These are phyloP conservation scores for Neolamprologus hecqui DNA, from an alignment of 2,113 vertebrate genomes.

Conservation along the genomic window DNA sequence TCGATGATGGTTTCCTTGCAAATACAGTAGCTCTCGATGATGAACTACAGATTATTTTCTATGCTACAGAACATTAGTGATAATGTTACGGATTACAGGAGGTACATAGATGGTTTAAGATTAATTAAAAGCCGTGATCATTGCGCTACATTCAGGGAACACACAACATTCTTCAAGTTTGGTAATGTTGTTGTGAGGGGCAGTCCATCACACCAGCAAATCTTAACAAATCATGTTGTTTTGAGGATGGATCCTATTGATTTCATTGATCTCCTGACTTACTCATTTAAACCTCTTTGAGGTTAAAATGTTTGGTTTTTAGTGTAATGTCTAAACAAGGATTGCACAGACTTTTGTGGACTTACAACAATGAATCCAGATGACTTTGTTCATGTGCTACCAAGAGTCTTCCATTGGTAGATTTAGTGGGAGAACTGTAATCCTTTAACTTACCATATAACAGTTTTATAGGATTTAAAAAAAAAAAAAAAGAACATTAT, in stretches of 20 bases:
- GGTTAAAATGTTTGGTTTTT: not conserved
- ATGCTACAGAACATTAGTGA: not conserved
- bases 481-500: not conserved
- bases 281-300: not conserved
- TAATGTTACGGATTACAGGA: not conserved
- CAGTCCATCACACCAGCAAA: not conserved
- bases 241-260: not conserved
- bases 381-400: not conserved
- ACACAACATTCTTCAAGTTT: not conserved
- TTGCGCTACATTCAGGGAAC: not conserved
- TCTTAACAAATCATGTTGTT: not conserved
- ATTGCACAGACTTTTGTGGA: not conserved
- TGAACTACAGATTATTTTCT: not conserved
- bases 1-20: not conserved
- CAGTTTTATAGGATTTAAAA: accelerated
- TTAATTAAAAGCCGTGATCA: not conserved
- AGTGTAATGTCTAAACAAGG: not conserved
- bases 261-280: not conserved
- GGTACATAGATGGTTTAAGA: not conserved
- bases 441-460: not conserved
- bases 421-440: not conserved
- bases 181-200: not conserved
- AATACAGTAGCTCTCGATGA: not conserved
- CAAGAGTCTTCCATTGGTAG: not conserved
- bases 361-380: not conserved